Evolutionary conservation across 2,797 vertebrate genomes (phyloP).

Genomic region (Spinibarbus caldwelli): DNA sequence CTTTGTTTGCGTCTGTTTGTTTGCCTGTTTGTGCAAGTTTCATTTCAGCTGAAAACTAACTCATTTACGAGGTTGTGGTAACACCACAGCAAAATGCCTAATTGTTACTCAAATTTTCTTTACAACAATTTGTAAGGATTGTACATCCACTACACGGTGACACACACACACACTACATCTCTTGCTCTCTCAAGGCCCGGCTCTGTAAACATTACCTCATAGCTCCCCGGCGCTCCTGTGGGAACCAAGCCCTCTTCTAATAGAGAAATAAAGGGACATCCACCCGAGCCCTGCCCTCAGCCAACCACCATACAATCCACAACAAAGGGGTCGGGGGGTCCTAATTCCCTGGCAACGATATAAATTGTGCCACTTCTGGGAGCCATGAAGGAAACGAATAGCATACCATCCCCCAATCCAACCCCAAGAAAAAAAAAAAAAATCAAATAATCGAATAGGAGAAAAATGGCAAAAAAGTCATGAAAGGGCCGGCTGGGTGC

Average conservation of each 20-base stretch:
- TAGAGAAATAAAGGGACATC: conserved; percentile 83
- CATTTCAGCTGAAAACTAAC: conserved; percentile 36
- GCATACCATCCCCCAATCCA: conserved; percentile 35
- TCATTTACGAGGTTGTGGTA: conserved; percentile 22
- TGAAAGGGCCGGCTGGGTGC: conserved; percentile 71
- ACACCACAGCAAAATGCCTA: conserved; percentile 34
- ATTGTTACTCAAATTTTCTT: conserved; percentile 30
- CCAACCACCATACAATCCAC: conserved; percentile 73
- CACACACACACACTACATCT: conserved; percentile 29
- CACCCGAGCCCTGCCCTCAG: conserved; percentile 73
- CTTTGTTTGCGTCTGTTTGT: conserved; percentile 42
- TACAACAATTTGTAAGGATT: conserved; percentile 44
- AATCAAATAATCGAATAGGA: conserved; percentile 72
- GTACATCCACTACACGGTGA: conserved; percentile 25
- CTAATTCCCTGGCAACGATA: conserved; percentile 91
- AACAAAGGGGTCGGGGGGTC: conserved; percentile 85
- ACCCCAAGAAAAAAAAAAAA: conserved; percentile 61
- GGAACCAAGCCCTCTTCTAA: conserved; percentile 85
- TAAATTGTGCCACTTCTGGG: conserved; percentile 84
- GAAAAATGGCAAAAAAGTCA: conserved; percentile 79
- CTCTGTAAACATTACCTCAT: conserved; percentile 82
- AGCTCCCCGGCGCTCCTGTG: conserved; percentile 76
- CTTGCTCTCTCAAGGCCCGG: conserved; percentile 37
- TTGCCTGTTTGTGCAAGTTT: conserved; percentile 54
- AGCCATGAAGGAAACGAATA: conserved; percentile 80